Evolutionary conservation across 2,113 vertebrate species (phyloP).

Genomic region (Gnathonemus longibarbis): DNA sequence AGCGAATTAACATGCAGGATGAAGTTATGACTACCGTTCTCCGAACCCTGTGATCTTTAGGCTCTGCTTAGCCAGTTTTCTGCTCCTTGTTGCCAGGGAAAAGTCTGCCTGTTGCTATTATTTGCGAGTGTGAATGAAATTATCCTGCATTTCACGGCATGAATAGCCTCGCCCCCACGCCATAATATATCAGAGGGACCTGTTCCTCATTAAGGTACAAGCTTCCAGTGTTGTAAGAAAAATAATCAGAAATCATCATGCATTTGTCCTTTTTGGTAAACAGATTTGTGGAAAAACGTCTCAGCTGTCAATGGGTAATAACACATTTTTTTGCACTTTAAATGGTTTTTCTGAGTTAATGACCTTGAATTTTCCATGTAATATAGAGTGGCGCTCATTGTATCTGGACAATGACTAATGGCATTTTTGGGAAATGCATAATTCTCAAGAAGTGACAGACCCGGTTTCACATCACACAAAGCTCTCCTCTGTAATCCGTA

Average conservation of each 20-base stretch:
- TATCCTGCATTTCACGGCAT: not conserved
- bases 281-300: not conserved
- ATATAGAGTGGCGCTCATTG: not conserved
- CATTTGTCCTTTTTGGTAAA: not conserved
- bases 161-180: not conserved
- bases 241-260: not conserved
- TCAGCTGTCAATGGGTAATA: not conserved
- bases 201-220: not conserved
- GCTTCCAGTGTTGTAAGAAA: not conserved
- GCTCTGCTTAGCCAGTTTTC: not conserved
- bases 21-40: not conserved
- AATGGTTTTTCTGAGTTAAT: not conserved
- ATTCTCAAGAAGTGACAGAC: not conserved
- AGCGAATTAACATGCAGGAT: not conserved
- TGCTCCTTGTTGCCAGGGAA: not conserved
- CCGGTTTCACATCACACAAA: not conserved
- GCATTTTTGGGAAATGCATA: not conserved
- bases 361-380: not conserved
- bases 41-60: not conserved
- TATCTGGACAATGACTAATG: not conserved
- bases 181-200: not conserved
- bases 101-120: not conserved
- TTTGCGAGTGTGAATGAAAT: not conserved
- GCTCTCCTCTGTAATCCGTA: not conserved
- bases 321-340: not conserved